Evolutionary conservation across 53 echinoderm and acorn worm species (phyloP), one percentile per base, ranked within the genome.

Genomic region (Actinopyga echinites): DNA sequence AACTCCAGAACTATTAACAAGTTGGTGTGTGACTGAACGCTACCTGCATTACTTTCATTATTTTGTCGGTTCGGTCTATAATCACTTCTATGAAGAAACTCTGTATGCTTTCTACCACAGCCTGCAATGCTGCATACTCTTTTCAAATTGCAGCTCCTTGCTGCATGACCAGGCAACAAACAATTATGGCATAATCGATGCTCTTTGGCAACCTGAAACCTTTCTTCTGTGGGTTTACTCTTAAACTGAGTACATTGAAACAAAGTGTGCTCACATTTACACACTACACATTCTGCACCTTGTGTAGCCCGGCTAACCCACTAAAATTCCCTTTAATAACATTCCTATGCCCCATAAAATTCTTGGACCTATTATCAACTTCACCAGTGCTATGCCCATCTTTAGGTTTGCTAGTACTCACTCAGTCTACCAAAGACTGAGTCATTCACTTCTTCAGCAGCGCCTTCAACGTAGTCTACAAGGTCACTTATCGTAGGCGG

Each of bases 31-130:
- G 37, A 37, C 37, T 37, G 37, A 37, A 37, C 37, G 7, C 7
- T 37, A 37, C 7, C 7, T 37, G 37, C 3, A 37, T 7, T 37
- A 7, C 37, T 37, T 5, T 37, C 37, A 37, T 37, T 3, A 37
- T 37, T 37, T 37, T 7, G 37, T 37, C 7, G 37, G 7, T 37
- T 37, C 7, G 37, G 7, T 37, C 37, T 37, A 7, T n/a, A n/a
- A n/a, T 37, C 37, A 37, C 37, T 37, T 23, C 84, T 29, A 75
- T 89, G 89, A 13, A 88, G 59, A 29, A 84, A 88, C 56, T 65
- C 83, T 0, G 83, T 89, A 58, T 89, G 89, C 66, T 89, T 89
- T 24, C 64, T 84, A 13, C 67, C 84, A 84, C 89, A 89, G 19
- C 79, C 84, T 33, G 61, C 36, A 2, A 89, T 58, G 2, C 64